A percentile compares a stretch with the other conserved stretches of the same genome.
phyloP scores from a whole-genome alignment of 2,113 vertebrate species.

The Phrynosoma blainvillii region DNA sequence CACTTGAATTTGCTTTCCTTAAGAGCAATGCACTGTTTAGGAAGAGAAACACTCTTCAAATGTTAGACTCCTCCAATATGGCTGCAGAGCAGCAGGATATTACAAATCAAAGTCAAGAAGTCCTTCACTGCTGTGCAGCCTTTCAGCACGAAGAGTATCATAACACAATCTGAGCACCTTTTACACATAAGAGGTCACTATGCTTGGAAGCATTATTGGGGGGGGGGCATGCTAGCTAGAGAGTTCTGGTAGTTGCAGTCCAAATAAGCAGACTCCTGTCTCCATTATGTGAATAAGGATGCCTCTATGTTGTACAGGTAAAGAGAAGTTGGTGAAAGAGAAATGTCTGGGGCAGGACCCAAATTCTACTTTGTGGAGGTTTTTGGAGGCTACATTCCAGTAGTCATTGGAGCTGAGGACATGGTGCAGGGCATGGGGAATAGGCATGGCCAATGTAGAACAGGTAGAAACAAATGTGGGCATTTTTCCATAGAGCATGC shows the following conservation, averaged over 20 bases:
- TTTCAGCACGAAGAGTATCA: not conserved
- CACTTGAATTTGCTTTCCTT: slow-evolving; percentile 20
- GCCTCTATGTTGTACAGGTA: not conserved
- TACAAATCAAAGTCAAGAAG: not conserved
- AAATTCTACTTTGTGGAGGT: too few relatives aligned
- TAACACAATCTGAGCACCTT: not conserved
- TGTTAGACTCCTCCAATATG: not conserved
- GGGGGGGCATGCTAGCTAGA: not conserved
- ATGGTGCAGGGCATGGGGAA: too few relatives aligned
- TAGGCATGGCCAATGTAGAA: too few relatives aligned
- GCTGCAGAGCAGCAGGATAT: not conserved
- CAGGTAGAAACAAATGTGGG: too few relatives aligned
- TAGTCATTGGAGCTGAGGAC: too few relatives aligned
- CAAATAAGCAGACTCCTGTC: too few relatives aligned
- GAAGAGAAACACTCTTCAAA: not conserved
- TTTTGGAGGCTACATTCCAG: too few relatives aligned
- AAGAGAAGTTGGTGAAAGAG: not conserved
- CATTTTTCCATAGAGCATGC: too few relatives aligned
- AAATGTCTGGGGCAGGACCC: not conserved
- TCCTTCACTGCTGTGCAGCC: not conserved
- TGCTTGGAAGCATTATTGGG: not conserved
- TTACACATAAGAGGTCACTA: not conserved
- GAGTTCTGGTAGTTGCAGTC: too few relatives aligned
- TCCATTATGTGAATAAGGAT: not conserved
- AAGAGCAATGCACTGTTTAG: not conserved